These are phyloP conservation scores for Parus major DNA, from an alignment of 2,113 vertebrate species.

Conservation along the genomic window DNA sequence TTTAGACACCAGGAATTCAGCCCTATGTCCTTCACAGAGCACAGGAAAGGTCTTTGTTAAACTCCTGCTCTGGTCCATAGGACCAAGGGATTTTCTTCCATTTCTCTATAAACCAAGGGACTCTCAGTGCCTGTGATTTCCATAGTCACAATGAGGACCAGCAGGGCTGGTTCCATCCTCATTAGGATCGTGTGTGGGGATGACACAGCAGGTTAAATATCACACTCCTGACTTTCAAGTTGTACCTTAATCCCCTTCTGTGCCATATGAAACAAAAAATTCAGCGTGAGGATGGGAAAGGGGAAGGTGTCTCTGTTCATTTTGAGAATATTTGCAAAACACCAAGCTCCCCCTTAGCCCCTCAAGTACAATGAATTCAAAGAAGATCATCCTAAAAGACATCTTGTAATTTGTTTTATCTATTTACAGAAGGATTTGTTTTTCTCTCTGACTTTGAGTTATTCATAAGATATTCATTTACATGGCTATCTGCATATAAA, in stretches of 20 bases:
- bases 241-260: neutral
- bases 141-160: neutral
- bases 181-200: neutral
- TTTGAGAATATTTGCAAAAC: neutral
- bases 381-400: slow-evolving; percentile 28
- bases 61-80: neutral
- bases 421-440: slow-evolving; percentile 42
- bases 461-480: slow-evolving; percentile 23
- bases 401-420: slow-evolving; percentile 50
- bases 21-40: neutral
- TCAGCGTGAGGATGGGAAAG: neutral
- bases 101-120: neutral
- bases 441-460: slow-evolving; percentile 40
- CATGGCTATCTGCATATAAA: slow-evolving; percentile 44
- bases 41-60: neutral
- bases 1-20: neutral
- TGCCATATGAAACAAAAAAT: neutral
- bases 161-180: neutral
- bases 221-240: neutral
- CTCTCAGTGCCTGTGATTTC: neutral
- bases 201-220: slow-evolving; percentile 4
- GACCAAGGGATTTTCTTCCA: neutral
- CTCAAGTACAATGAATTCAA: neutral
- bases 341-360: neutral
- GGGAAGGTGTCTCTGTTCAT: neutral